Evolutionary conservation across 2,797 vertebrate species (phyloP).

Genomic region (Characodon lateralis): DNA sequence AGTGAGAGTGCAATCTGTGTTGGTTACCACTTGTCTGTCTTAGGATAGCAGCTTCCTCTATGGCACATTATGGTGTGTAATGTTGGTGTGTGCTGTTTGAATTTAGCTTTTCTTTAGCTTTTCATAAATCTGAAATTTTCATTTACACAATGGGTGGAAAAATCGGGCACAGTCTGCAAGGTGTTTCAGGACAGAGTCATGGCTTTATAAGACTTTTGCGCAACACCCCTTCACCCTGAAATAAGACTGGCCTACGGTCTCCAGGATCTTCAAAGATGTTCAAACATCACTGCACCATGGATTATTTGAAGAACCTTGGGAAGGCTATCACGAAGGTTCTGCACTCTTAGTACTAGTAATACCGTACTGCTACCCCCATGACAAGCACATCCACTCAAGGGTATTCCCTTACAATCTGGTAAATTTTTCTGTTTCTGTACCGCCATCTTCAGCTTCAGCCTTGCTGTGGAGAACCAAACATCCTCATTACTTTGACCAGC

Average conservation of each 20-base stretch:
- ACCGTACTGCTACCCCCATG: background rate
- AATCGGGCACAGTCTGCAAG: background rate
- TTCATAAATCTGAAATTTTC: no score
- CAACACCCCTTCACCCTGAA: background rate
- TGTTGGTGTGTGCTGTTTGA: constrained; percentile 23
- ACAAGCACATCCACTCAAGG: background rate
- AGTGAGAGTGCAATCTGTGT: constrained; percentile 25
- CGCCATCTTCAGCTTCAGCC: background rate
- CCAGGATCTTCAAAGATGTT: no score
- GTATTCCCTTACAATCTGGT: background rate
- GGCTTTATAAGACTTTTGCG: background rate
- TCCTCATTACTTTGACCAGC: background rate
- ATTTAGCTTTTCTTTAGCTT: background rate
- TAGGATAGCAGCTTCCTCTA: constrained; percentile 25
- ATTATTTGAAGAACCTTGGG: no score
- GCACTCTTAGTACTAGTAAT: background rate
- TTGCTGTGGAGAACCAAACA: background rate
- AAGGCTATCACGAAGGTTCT: no score
- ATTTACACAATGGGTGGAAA: background rate
- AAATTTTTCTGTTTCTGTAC: background rate
- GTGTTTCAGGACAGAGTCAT: background rate
- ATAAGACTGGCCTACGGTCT: background rate
- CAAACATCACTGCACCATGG: no score
- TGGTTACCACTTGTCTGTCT: constrained; percentile 17
- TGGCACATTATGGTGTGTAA: constrained; percentile 13